Base-by-base conservation (phyloP, 2,113 vertebrate species). In the Meles meles region DNA sequence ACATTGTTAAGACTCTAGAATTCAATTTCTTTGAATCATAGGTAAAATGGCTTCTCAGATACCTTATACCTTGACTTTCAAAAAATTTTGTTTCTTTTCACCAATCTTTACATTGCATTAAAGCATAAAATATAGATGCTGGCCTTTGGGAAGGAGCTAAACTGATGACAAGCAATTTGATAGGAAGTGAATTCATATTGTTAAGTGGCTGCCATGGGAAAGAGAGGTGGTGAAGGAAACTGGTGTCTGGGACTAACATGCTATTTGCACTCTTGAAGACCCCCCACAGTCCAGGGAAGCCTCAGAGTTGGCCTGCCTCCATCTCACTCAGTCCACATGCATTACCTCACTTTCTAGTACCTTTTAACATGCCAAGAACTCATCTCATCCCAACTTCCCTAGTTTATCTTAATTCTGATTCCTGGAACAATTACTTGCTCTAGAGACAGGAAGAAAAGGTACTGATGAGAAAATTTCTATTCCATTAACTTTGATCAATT, bases 161-260 rank as follows among this genome's bases (percentile, higher is more conserved):
- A 42, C 29, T 76, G 85, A 87, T 92, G 84, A 95, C 49, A 94
- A 92, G 89, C 72, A 95, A 27, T 84, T 94, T 97, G 85, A 97
- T 96, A 95, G 90, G 65, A 92, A 94, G 3, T 23, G 77, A 63
- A 18, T 96, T 97, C 23, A 80, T 55, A 93, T 72, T 92, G 79
- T 20, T 2, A 85, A 85, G 77, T 1, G 0, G 31, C 76, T 96
- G 81, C 7, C 67, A 42, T 2, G 4, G 47, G 55, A 86, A 27
- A 72, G 2, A 61, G 3, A 17, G 77, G 23, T 49, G 76, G 57
- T 69, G 86, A 97, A 97, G 69, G 23, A 39, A 88, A 44, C 57
- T 76, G 89, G 59, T 88, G 74, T 85, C 37, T 74, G 90, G 94
- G 34, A 52, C 42, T 55, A 27, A 91, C 84, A 21, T 39, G 61